Evolutionary conservation across 2,113 vertebrate species (phyloP).

Genomic region (Electrona antarctica): DNA sequence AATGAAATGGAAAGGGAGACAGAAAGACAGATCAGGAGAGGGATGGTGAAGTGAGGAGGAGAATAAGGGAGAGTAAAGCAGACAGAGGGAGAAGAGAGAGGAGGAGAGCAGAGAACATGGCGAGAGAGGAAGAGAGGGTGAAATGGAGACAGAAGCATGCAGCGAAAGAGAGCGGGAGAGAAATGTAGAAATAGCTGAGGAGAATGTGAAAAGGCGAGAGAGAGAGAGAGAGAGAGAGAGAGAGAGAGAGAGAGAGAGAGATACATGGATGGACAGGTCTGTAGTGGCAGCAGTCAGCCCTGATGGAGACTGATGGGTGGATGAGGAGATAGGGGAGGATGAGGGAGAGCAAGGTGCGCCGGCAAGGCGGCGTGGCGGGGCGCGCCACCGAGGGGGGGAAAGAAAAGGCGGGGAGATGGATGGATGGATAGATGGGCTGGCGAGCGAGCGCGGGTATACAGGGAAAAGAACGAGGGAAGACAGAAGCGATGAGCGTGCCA

Average conservation of each 20-base stretch:
- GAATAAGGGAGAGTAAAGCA: not conserved
- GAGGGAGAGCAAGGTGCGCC: slow-evolving; percentile 52
- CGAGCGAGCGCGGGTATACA: not conserved
- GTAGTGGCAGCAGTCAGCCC: slow-evolving; percentile 72
- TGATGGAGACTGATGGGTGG: slow-evolving; percentile 74
- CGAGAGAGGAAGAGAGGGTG: not conserved
- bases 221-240: slow-evolving; percentile 12
- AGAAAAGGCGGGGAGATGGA: slow-evolving; percentile 51
- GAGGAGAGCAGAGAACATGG: not conserved
- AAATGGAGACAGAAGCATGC: not conserved
- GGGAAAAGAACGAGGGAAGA: too few species aligned
- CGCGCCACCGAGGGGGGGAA: not conserved
- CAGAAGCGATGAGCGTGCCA: too few species aligned
- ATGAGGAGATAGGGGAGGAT: slow-evolving; percentile 65
- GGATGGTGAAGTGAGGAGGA: not conserved
- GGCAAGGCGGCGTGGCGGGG: slow-evolving; percentile 14
- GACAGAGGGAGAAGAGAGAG: not conserved
- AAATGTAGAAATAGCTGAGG: slow-evolving; percentile 23
- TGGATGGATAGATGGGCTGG: slow-evolving; percentile 36
- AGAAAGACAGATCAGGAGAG: not conserved
- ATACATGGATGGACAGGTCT: slow-evolving; percentile 70
- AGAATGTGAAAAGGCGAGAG: not conserved
- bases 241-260: slow-evolving; percentile 39
- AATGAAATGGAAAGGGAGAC: not conserved
- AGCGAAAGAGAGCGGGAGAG: slow-evolving; percentile 51